Evolutionary conservation across 2,113 vertebrate species (phyloP).

Genomic region (Hippolais icterina): DNA sequence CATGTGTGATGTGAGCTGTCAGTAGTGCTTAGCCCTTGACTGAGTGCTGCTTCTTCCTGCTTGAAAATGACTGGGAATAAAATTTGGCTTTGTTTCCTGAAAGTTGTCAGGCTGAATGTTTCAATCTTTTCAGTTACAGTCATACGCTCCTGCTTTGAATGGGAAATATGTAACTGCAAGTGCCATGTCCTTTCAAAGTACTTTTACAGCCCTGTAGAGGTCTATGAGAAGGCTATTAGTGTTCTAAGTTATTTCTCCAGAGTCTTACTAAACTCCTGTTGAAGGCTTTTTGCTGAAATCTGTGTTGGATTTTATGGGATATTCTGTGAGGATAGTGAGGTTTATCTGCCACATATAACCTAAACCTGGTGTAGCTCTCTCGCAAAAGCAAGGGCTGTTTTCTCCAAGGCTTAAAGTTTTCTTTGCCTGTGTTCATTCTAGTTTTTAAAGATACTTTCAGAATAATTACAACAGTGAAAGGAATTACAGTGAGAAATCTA

Average conservation of each 20-base stretch:
- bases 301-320: neutral
- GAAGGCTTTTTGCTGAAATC: neutral
- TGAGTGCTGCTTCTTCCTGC: neutral
- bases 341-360: neutral
- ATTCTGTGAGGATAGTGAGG: neutral
- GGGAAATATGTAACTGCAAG: neutral
- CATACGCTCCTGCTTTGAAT: neutral
- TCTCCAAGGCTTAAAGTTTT: neutral
- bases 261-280: neutral
- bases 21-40: neutral
- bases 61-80: neutral
- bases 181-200: neutral
- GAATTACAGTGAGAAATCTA: neutral
- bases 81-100: neutral
- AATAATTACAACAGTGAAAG: neutral
- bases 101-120: neutral
- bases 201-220: neutral
- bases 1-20: neutral
- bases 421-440: neutral
- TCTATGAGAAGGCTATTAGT: neutral
- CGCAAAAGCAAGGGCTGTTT: neutral
- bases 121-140: neutral
- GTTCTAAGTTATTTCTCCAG: neutral
- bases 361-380: neutral
- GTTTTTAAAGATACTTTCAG: neutral